Conservation (phyloP, 2,888 invertebrate species). For the Meiosimyza decipiens region DNA sequence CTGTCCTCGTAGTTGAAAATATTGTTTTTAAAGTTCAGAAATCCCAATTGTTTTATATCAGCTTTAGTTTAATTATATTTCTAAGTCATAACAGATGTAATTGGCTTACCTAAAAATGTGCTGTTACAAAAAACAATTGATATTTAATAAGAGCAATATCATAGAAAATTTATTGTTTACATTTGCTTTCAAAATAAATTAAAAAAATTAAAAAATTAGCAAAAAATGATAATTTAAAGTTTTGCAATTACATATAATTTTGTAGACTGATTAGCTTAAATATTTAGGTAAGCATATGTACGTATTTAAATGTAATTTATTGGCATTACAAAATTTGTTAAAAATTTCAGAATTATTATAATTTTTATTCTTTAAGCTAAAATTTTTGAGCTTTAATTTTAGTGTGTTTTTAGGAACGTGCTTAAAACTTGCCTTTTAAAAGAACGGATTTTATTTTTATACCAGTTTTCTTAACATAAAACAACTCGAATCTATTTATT, state of each 20-base stretch:
- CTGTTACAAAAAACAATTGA: no score
- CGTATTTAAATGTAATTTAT: constrained; percentile 33
- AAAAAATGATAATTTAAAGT: neutral
- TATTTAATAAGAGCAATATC: no score
- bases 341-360: constrained; percentile 9
- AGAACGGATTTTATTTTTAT: constrained; percentile 6
- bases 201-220: constrained; percentile 42
- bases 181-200: no score
- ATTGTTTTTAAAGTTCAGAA: no score
- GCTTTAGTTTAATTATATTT: no score
- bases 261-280: constrained; percentile 62
- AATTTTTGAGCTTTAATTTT: constrained; percentile 36
- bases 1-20: no score
- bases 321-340: neutral
- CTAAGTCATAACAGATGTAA: no score
- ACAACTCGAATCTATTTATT: neutral
- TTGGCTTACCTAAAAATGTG: no score
- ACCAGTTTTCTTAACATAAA: neutral
- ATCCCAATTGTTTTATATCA: no score
- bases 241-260: constrained; percentile 31
- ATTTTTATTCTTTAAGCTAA: constrained; percentile 41
- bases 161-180: no score
- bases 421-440: constrained; percentile 43
- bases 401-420: constrained; percentile 24
- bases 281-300: constrained; percentile 39